Percentiles rank a stretch among this genome's conserved stretches.
These are phyloP conservation scores for Hypselothyrea guttata DNA, from an alignment of 2,888 invertebrate genomes.

Conservation along the genomic window DNA sequence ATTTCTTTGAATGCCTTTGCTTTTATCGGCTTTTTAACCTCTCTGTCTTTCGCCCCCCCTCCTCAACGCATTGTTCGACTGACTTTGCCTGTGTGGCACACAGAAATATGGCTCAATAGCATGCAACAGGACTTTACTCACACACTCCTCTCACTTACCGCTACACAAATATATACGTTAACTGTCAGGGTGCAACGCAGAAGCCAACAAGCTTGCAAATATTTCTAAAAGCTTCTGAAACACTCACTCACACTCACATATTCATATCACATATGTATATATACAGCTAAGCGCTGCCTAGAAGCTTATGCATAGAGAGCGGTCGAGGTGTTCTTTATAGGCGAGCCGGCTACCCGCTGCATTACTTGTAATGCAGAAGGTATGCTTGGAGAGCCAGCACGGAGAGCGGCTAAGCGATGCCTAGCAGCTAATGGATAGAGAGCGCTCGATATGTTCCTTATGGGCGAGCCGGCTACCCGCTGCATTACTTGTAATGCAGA, in stretches of 20 bases:
- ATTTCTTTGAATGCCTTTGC: too few species aligned
- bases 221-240: conserved; percentile 68
- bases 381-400: too few species aligned
- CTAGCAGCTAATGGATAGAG: too few species aligned
- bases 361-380: too few species aligned
- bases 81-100: conserved; percentile 40
- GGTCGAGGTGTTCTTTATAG: too few species aligned
- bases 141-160: conserved; percentile 25
- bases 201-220: conserved; percentile 70
- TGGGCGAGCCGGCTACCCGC: too few species aligned
- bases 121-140: conserved; percentile 71
- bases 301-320: too few species aligned
- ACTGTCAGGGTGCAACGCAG: conserved; percentile 56
- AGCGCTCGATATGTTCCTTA: too few species aligned
- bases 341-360: too few species aligned
- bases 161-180: conserved; percentile 23
- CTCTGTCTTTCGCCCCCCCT: neutral
- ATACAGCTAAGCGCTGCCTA: conserved; percentile 5
- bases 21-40: conserved; percentile 2
- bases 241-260: conserved; percentile 28
- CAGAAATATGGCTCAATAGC: conserved; percentile 72
- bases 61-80: too few species aligned
- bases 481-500: too few species aligned
- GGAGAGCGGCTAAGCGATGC: too few species aligned
- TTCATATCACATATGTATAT: conserved; percentile 12